Base-by-base conservation (phyloP, 2,888 invertebrate genomes). In the Malacosoma neustria region DNA sequence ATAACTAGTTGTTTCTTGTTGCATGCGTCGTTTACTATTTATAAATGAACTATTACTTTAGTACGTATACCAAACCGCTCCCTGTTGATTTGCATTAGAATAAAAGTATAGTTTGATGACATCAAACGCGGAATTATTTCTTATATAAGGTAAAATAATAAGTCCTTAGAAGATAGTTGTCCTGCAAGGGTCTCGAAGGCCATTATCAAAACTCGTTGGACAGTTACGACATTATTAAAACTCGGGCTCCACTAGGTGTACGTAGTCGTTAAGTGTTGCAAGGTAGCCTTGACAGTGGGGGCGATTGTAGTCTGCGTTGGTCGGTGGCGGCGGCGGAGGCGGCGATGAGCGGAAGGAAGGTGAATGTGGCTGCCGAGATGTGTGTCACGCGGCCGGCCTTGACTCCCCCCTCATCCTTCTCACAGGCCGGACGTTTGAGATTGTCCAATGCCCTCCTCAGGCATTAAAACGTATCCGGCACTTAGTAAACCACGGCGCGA, bases 351-450 rank as follows among this genome's bases (percentile, higher is more conserved):
- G 69, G 74, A 65, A 76, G 73, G 72, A 75, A 79, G 80, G 81
- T 81, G 81, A 82, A 77, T 80, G 77, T 72, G 65, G 73, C n/a
- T n/a, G n/a, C n/a, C n/a, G 73, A 75, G 75, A 79, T 79, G 72
- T 76, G 48, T 73, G 77, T 75, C 77, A 72, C 61, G 64, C 69
- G 61, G 70, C 55, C 64, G 77, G 75, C 82, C 82, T 80, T 82
- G 79, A 72, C 72, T 74, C 76, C 73, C 73, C 74, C 59, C 69
- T 67, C 61, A 71, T 62, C 69, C 71, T 64, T 48, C 55, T 52
- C 49, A 53, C 55, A 51, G 57, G 56, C 61, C 52, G 52, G 53
- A 61, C 49, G 54, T 57, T 54, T 51, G 55, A 50, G 52, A 56
- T 51, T 22, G 7, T 22, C 22, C 22, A 22, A 9, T 9, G 22